Percentiles rank a stretch among this genome's conserved stretches.
Conservation (phyloP, 2,888 invertebrate genomes). For the Dicranocentrus wangi region DNA sequence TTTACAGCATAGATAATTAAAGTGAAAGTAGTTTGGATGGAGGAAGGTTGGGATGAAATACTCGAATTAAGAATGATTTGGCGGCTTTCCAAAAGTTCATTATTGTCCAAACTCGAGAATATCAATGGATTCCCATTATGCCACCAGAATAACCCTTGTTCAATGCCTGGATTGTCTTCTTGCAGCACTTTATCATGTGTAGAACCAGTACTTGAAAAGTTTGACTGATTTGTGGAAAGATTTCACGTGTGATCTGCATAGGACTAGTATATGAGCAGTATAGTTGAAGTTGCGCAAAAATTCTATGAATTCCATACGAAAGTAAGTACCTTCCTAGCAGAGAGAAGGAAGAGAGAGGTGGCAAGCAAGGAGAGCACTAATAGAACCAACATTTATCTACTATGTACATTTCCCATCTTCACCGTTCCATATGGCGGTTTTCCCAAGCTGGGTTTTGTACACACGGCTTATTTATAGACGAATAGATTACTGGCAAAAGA, state of each 20-base stretch:
- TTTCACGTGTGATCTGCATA: conserved; percentile 57
- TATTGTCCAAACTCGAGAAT: conserved; percentile 39
- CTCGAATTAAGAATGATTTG: conserved; percentile 16
- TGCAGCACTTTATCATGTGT: conserved; percentile 1
- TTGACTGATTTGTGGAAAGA: conserved; percentile 61
- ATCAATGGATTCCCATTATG: neutral
- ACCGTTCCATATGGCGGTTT: conserved; percentile 54
- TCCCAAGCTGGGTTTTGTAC: conserved; percentile 46
- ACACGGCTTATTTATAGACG: conserved; percentile 57
- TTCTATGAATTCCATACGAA: neutral
- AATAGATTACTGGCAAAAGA: conserved; percentile 63
- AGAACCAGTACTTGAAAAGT: neutral
- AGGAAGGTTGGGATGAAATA: neutral
- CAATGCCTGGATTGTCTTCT: neutral
- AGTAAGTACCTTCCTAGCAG: neutral
- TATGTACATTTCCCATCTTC: conserved; percentile 26
- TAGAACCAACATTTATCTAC: neutral
- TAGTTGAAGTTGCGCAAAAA: neutral
- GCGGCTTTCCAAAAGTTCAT: conserved; percentile 56
- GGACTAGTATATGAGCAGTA: conserved; percentile 50
- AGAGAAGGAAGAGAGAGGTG: neutral
- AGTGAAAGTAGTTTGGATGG: no score
- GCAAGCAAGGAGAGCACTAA: neutral
- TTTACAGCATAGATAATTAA: no score
- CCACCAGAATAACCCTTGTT: neutral